Conservation (phyloP, 1,140 invertebrate species). For the Drosophila baimaii region DNA sequence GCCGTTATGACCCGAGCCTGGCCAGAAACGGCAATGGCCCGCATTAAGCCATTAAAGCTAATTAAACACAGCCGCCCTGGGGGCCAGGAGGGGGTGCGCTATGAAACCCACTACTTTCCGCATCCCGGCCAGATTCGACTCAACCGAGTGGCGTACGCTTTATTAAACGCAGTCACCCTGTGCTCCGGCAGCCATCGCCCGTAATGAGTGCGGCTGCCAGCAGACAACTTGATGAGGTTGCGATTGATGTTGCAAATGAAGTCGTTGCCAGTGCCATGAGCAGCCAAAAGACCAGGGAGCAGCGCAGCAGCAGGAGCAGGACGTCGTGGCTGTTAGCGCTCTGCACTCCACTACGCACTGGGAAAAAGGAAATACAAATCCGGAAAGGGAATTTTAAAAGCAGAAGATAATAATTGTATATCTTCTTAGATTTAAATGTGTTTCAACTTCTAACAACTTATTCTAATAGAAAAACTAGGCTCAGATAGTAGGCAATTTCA, state of each 20-base stretch:
- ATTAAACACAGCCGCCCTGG: constrained; percentile 53
- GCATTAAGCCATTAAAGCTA: constrained; percentile 77
- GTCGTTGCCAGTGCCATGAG: constrained; percentile 32
- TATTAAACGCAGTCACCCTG: constrained; percentile 55
- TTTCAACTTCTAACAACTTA: no score
- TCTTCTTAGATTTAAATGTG: no score
- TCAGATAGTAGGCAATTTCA: no score
- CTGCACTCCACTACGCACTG: constrained; percentile 11
- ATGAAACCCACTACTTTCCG: constrained; percentile 10
- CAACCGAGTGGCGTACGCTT: constrained; percentile 39
- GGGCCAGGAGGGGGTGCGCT: neutral
- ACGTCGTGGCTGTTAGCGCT: constrained; percentile 11
- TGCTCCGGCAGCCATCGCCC: constrained; percentile 32
- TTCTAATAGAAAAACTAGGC: no score
- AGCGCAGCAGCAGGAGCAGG: neutral
- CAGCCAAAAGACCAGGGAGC: constrained; percentile 5
- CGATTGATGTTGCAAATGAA: constrained; percentile 76
- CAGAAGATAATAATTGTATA: no score
- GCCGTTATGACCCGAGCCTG: constrained; percentile 25
- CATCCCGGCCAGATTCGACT: constrained; percentile 13
- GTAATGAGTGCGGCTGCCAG: constrained; percentile 63
- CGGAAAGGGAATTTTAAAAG: neutral
- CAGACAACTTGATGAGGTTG: constrained; percentile 59
- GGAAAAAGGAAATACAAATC: neutral
- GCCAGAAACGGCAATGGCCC: constrained; percentile 27